A percentile compares a stretch with the other conserved stretches of the same genome.
Evolutionary conservation across 2,113 vertebrate genomes (phyloP).

Genomic region (Stigmatopora nigra): DNA sequence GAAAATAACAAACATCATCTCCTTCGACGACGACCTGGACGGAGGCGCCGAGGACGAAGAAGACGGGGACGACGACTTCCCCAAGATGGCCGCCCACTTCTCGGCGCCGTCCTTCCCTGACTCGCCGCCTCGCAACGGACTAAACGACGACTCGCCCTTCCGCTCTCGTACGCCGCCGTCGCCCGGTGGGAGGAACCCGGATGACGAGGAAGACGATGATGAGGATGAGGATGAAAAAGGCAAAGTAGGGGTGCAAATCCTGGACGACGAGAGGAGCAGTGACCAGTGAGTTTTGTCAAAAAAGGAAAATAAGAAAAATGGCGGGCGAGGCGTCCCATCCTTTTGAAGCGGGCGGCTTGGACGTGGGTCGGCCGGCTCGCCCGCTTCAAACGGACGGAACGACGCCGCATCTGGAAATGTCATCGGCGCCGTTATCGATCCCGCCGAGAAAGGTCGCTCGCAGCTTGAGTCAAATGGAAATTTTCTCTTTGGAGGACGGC

Average conservation of each 20-base stretch:
- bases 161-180: slow-evolving; percentile 44
- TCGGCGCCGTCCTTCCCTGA: slow-evolving; percentile 34
- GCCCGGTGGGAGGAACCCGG: slow-evolving; percentile 57
- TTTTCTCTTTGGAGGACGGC: slow-evolving; percentile 60
- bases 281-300: slow-evolving; percentile 62
- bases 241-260: slow-evolving; percentile 47
- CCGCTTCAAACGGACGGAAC: too few relatives aligned
- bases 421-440: background rate
- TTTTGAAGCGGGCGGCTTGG: too few relatives aligned
- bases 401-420: background rate
- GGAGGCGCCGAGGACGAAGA: slow-evolving; percentile 77
- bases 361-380: too few relatives aligned
- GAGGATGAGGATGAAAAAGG: slow-evolving; percentile 61
- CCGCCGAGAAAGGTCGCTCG: background rate
- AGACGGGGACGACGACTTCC: slow-evolving; percentile 52
- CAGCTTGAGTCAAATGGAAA: background rate
- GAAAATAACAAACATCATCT: slow-evolving; percentile 95
- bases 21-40: slow-evolving; percentile 84
- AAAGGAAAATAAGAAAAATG: too few relatives aligned
- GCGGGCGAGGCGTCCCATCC: too few relatives aligned
- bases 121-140: slow-evolving; percentile 57
- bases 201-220: slow-evolving; percentile 71
- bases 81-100: slow-evolving; percentile 48
- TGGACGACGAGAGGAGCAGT: slow-evolving; percentile 50
- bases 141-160: slow-evolving; percentile 50